Percentiles rank a stretch among this genome's conserved stretches.
These are phyloP conservation scores for Varecia variegata DNA, from an alignment of 2,797 vertebrate species.

Conservation along the genomic window DNA sequence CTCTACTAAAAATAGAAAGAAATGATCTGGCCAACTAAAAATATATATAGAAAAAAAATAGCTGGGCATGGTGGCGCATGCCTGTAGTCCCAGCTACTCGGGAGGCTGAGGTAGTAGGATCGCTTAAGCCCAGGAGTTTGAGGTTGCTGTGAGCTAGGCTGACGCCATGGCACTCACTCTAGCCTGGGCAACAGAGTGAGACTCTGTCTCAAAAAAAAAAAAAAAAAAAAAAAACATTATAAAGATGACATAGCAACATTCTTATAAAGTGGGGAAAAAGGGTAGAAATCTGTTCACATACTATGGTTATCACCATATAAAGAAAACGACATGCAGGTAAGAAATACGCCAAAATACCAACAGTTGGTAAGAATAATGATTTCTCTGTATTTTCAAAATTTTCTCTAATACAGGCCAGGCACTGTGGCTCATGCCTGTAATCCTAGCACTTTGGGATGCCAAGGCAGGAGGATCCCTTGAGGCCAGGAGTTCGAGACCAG, in stretches of 20 bases:
- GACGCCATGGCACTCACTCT: no score
- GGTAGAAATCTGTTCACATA: background rate
- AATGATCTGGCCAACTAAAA: no score
- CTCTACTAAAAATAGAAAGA: no score
- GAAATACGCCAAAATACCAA: slow-evolving; percentile 28
- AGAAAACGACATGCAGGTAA: background rate
- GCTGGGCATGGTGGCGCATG: no score
- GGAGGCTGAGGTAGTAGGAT: no score
- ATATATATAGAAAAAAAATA: no score
- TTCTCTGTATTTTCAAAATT: background rate
- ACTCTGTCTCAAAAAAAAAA: no score
- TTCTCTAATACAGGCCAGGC: background rate
- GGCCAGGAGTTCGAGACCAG: background rate
- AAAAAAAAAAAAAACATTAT: background rate
- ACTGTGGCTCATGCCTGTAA: background rate
- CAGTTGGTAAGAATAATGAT: slow-evolving; percentile 1
- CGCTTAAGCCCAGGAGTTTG: no score
- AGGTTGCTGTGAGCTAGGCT: no score
- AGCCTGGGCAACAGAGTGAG: no score
- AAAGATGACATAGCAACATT: background rate
- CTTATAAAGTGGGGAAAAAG: background rate
- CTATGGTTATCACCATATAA: background rate
- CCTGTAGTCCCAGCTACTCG: no score
- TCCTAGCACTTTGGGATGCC: background rate
- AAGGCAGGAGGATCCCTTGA: background rate